Evolutionary conservation across 2,113 vertebrate species (phyloP), one percentile per base, ranked within the genome.

Genomic region (Octodon degus): DNA sequence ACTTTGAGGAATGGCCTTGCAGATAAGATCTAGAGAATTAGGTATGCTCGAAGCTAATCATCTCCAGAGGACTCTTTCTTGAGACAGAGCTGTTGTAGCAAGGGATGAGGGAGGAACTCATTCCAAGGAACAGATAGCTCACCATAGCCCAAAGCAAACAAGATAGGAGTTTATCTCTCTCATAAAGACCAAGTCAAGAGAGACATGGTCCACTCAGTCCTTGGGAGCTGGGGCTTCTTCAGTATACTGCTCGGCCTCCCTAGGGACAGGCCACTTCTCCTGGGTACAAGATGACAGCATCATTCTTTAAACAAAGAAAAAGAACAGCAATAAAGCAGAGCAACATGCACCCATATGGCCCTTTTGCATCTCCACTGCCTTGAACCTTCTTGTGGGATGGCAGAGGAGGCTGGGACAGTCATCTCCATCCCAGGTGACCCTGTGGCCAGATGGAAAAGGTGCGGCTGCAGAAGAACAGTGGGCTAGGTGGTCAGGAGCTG

Each of bases 391-490:
- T 60, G 19, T 5, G 0, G 13, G 60, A 53, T 5, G 40, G 32
- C 25, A 32, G 22, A 93, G 27, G 40, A 91, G 32, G 20, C 20
- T 37, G 37, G n/a, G 65, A 6, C 1, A 0, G 34, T 16, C 4
- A 22, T 14, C 76, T 81, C 16, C 32, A 9, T 27, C 89, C 55
- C 24, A 27, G 34, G 5, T 11, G 30, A 20, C 70, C 3, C 19
- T 1, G 24, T 86, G 72, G 30, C 60, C 2, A 8, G 65, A 27
- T 62, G 30, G 40, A 63, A 25, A 68, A 1, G 17, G 32, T 37
- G 2, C 25, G n/a, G 60, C 43, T 2, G 0, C 0, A 40, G 74
- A 40, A 50, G 74, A 7, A 2, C 4, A 12, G 8, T 19, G 8
- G 63, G 6, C 24, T 12, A 40, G n/a, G 53, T 65, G 9, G 16